Evolutionary conservation across 2,113 vertebrate genomes (phyloP).

Genomic region (Gadus chalcogrammus): DNA sequence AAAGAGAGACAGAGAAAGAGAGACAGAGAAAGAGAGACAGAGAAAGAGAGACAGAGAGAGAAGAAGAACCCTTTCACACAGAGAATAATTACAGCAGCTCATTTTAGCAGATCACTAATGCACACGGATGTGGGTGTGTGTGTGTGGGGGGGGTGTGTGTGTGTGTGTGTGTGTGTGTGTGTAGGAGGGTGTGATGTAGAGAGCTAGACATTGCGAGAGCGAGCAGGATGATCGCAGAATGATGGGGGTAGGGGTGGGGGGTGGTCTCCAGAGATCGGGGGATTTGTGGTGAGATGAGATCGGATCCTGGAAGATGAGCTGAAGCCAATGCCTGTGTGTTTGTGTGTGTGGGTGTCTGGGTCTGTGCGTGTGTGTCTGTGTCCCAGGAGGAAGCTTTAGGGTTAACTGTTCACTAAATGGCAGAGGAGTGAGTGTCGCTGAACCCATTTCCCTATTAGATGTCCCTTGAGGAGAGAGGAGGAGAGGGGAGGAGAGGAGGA

Average conservation of each 20-base stretch:
- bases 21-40: no score
- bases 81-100: no score
- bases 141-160: no score
- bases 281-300: conserved; percentile 40
- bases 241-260: neutral
- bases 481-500: no score
- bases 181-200: conserved; percentile 9
- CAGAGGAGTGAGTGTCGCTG: conserved; percentile 35
- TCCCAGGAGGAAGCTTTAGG: conserved; percentile 38
- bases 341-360: neutral
- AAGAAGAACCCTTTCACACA: no score
- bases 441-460: conserved; percentile 32
- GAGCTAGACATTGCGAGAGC: conserved; percentile 36
- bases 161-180: conserved; percentile 37
- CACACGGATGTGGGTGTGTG: neutral
- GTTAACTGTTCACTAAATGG: conserved; percentile 53
- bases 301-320: conserved; percentile 48
- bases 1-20: no score
- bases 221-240: no score
- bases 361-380: neutral
- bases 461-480: neutral
- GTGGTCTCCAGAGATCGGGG: neutral
- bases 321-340: conserved; percentile 49
- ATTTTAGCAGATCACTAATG: no score
- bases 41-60: no score